Evolutionary conservation across 2,113 vertebrate species (phyloP), one percentile per base, ranked within the genome.

Genomic region (Willisornis vidua): DNA sequence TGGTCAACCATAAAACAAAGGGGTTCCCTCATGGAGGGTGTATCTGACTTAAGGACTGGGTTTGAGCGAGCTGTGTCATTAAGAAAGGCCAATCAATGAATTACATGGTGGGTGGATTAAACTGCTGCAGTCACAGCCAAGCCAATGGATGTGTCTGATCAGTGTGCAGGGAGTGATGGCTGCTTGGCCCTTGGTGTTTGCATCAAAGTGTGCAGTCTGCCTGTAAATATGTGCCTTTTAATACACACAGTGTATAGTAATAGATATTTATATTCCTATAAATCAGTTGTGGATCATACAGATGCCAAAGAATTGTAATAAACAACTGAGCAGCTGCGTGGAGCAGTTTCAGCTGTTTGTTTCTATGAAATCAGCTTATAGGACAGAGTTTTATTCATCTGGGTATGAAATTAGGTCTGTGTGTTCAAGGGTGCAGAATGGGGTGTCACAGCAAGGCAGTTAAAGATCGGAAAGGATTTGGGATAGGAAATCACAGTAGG

Each of bases 1-100:
- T 87, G 74, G 65, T 45, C 76, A 84, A 52, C 91, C 94, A 22
- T 78, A 65, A 90, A 95, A 93, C 91, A 96, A 45, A 87, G 76
- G 51, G 61, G 37, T 61, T 89, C 76, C 89, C 94, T 96, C 77
- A 51, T 66, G 84, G 39, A 82, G 82, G 87, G 52, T 89, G 8
- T 91, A 57, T 94, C 94, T 94, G 87, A 75, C 65, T 91, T 93
- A 92, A 84, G 80, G 77, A 37, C 72, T 43, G 2, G 72, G n/a
- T 84, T 84, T 90, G 57, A 45, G 72, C 71, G 35, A 84, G 65
- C 57, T 51, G 88, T 84, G 80, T 77, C 88, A 77, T 77, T 71
- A 78, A 86, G 79, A 68, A 93, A 78, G 71, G 25, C 4, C 1
- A 78, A 87, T 91, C 80, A 87, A 85, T 95, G 79, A 95, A 95